Evolutionary conservation across 2,113 vertebrate genomes (phyloP).

Genomic region (Lophius piscatorius): DNA sequence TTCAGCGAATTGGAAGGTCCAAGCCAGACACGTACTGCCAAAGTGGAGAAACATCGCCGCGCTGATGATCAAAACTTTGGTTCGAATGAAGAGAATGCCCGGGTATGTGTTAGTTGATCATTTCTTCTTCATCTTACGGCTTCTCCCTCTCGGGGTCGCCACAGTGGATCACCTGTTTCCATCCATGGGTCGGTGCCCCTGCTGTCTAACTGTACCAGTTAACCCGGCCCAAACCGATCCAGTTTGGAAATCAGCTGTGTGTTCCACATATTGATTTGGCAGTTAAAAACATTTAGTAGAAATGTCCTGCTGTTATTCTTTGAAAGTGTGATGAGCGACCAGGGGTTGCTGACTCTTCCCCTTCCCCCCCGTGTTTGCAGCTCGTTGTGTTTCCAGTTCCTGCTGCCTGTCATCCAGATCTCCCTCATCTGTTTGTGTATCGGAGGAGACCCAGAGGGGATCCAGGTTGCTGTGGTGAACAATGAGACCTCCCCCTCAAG

Average conservation of each 20-base stretch:
- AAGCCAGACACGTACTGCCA: conserved; percentile 71
- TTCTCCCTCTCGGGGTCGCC: too few relatives aligned
- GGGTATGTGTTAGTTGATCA: conserved; percentile 56
- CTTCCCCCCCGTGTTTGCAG: conserved; percentile 47
- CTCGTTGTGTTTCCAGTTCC: conserved; percentile 83
- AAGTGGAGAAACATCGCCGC: conserved; percentile 81
- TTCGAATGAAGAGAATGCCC: conserved; percentile 82
- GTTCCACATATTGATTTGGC: too few relatives aligned
- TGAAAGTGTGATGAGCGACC: too few relatives aligned
- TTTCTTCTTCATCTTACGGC: too few relatives aligned
- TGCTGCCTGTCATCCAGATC: conserved; percentile 84
- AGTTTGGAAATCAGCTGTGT: too few relatives aligned
- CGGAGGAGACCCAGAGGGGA: conserved; percentile 76
- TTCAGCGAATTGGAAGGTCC: conserved; percentile 79
- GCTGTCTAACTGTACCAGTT: too few relatives aligned
- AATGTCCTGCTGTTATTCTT: too few relatives aligned
- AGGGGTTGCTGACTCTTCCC: not conserved
- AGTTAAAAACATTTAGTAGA: too few relatives aligned
- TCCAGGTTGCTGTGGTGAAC: conserved; percentile 82
- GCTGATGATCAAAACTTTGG: conserved; percentile 79
- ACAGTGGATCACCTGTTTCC: too few relatives aligned
- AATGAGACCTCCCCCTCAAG: conserved; percentile 74
- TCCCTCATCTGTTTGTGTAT: conserved; percentile 82
- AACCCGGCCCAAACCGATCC: too few relatives aligned
- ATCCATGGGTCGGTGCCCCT: too few relatives aligned